Evolutionary conservation across 2,113 vertebrate genomes (phyloP).

Genomic region (Equus quagga): DNA sequence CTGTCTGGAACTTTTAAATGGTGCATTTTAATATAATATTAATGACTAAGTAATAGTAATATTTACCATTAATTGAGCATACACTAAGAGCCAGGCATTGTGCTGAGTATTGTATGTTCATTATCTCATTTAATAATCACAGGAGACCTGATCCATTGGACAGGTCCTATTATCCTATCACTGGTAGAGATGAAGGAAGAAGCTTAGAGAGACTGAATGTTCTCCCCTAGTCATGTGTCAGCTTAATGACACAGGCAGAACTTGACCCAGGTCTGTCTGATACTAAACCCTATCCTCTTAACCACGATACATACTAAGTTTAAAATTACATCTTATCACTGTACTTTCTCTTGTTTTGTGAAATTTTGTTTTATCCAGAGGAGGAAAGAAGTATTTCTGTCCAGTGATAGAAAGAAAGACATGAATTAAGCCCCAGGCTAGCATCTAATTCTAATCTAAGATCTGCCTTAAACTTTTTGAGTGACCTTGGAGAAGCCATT

Average conservation of each 20-base stretch:
- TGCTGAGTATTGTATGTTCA: background rate
- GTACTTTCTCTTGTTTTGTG: background rate
- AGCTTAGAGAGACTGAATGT: background rate
- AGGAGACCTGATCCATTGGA: background rate
- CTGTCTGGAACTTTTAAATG: conserved; percentile 2
- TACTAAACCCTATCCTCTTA: background rate
- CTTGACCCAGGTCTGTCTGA: background rate
- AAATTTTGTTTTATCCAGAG: conserved; percentile 21
- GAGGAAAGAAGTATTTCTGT: background rate
- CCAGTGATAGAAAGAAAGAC: background rate
- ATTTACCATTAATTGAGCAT: background rate
- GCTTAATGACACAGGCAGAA: background rate
- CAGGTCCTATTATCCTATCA: background rate
- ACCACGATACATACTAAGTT: background rate
- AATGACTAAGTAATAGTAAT: background rate
- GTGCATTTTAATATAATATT: background rate
- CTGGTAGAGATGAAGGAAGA: background rate
- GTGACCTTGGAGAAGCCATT: background rate
- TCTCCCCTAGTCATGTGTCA: background rate
- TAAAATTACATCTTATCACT: background rate
- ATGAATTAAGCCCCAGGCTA: background rate
- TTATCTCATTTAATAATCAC: conserved; percentile 3
- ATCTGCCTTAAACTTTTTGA: background rate
- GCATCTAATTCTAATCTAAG: background rate
- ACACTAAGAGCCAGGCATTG: background rate